Evolutionary conservation across 2,888 invertebrate genomes (phyloP).

Genomic region (Conchocele bisecta): DNA sequence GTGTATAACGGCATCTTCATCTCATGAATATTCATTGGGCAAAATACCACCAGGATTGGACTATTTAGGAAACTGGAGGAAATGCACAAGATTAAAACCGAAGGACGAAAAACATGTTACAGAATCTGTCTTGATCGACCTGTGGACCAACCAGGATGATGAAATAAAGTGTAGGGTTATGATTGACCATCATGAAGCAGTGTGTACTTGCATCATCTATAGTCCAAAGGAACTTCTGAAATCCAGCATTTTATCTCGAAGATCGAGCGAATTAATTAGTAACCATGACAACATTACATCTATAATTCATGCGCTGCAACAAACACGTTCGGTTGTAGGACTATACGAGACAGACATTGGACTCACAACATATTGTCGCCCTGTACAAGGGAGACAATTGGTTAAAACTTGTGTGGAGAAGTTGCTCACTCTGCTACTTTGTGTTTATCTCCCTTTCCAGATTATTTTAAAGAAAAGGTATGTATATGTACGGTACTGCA

Average conservation of each 20-base stretch:
- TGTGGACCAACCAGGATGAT: slow-evolving; percentile 12
- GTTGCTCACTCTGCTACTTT: too few species aligned
- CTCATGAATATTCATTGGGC: background rate
- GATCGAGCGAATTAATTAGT: too few species aligned
- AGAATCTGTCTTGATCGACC: slow-evolving; percentile 3
- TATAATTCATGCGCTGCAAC: too few species aligned
- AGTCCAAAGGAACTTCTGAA: slow-evolving; percentile 55
- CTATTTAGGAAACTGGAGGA: slow-evolving; percentile 34
- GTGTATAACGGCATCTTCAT: slow-evolving; percentile 52
- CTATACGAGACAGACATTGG: too few species aligned
- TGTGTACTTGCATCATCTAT: slow-evolving; percentile 60
- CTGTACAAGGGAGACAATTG: too few species aligned
- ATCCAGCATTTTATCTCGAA: slow-evolving; percentile 55
- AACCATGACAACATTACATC: too few species aligned
- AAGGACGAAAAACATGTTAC: background rate
- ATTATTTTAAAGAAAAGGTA: too few species aligned
- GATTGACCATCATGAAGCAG: slow-evolving; percentile 1
- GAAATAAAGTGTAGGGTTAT: slow-evolving; percentile 39
- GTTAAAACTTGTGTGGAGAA: too few species aligned
- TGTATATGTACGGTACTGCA: too few species aligned
- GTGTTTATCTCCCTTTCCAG: too few species aligned
- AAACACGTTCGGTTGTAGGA: too few species aligned
- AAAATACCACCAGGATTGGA: background rate
- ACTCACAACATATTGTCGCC: too few species aligned
- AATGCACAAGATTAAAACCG: background rate